Evolutionary conservation across 2,888 invertebrate species (phyloP).

Genomic region (Polydrusus tereticollis): DNA sequence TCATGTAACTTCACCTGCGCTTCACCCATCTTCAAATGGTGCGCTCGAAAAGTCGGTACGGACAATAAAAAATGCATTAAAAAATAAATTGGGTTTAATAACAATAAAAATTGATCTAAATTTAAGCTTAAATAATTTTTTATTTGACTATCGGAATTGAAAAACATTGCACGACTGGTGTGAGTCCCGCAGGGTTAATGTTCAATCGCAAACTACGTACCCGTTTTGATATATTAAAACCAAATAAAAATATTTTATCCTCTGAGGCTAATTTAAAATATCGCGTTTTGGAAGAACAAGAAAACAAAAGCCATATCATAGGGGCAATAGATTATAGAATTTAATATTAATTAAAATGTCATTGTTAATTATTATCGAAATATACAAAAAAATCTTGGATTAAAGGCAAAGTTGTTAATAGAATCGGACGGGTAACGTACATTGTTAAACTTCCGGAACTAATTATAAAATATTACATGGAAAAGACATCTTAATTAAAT

Average conservation of each 20-base stretch:
- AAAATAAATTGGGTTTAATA: constrained; percentile 20
- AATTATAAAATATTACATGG: too few relatives aligned
- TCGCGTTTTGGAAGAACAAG: background rate
- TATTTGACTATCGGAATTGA: constrained; percentile 39
- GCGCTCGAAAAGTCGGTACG: constrained; percentile 50
- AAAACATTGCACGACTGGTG: constrained; percentile 29
- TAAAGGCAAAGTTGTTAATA: too few relatives aligned
- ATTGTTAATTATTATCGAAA: too few relatives aligned
- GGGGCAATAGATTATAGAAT: background rate
- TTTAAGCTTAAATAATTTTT: constrained; percentile 18
- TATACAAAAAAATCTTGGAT: too few relatives aligned
- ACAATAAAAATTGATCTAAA: constrained; percentile 13
- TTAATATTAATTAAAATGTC: too few relatives aligned
- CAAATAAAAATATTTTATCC: background rate
- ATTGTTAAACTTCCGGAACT: background rate
- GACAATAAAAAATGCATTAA: constrained; percentile 39
- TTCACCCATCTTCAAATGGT: constrained; percentile 54
- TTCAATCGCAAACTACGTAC: constrained; percentile 23
- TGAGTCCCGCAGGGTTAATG: constrained; percentile 31
- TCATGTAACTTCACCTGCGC: constrained; percentile 44
- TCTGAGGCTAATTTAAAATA: background rate
- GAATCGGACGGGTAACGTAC: too few relatives aligned
- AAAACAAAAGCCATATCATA: background rate
- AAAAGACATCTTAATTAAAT: too few relatives aligned
- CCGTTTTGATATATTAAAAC: constrained; percentile 20